Evolutionary conservation across 2,888 invertebrate genomes (phyloP).

Genomic region (Harpalus rufipes): DNA sequence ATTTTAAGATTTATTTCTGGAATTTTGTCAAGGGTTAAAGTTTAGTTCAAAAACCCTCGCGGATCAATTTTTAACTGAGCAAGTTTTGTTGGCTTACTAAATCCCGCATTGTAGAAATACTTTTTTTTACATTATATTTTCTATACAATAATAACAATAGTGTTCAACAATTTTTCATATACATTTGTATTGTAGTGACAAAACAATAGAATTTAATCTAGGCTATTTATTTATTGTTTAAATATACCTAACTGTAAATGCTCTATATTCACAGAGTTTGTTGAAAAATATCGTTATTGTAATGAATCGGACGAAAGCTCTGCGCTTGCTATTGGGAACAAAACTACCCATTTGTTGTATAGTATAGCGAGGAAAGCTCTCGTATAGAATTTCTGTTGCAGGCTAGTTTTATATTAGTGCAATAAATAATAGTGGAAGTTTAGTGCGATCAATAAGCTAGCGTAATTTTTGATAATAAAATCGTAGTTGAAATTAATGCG

Average conservation of each 20-base stretch:
- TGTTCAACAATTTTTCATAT: neutral
- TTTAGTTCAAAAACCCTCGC: no score
- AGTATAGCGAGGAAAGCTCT: neutral
- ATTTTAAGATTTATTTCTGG: no score
- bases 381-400: conserved; percentile 14
- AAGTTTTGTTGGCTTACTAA: no score
- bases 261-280: neutral
- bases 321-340: neutral
- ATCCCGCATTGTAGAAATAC: no score
- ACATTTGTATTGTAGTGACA: neutral
- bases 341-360: conserved; percentile 10
- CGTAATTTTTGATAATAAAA: conserved; percentile 64
- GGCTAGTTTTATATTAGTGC: conserved; percentile 8
- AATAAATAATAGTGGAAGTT: conserved; percentile 52
- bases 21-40: no score
- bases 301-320: neutral
- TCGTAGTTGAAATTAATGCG: conserved; percentile 60
- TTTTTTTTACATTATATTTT: neutral
- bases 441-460: conserved; percentile 38
- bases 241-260: neutral
- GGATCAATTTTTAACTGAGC: no score
- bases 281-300: neutral
- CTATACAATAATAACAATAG: neutral
- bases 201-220: neutral
- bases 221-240: neutral